Evolutionary conservation across 2,113 vertebrate species (phyloP), one percentile per base, ranked within the genome.

Genomic region (Pan paniscus): DNA sequence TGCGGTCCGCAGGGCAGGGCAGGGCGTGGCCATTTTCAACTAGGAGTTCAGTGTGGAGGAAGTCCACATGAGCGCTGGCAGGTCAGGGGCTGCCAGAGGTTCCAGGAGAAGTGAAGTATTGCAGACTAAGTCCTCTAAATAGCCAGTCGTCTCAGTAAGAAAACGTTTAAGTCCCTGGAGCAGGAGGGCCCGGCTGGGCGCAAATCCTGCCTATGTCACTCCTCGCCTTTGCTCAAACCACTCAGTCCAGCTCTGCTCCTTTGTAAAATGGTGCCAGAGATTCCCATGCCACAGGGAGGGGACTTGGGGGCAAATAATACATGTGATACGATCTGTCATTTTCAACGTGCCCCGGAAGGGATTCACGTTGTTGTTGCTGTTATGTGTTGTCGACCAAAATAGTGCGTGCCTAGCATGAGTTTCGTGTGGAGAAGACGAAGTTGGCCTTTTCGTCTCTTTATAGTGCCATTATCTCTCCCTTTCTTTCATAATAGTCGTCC

Each of bases 111-210:
- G 2, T 5, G 32, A 79, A 6, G 5, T 46, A 32, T 2, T 43
- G 11, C 2, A 35, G 16, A 40, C 38, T 6, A 30, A 43, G 2
- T 38, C 48, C 93, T 68, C 10, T 78, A 59, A 27, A 40, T 20
- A 72, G 20, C 8, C 23, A n/a, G 1, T 32, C 10, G 1, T 73
- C 20, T 80, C 12, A 57, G 16, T 61, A 40, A 75, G n/a, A 27
- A 75, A 40, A 38, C 2, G 35, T 32, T 61, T 83, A 50, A 23
- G 46, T 4, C 5, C 17, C 2, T 18, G 52, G 2, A 89, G 0
- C 2, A 1, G 27, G 25, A 48, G 22, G 4, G 5, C 1, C 0
- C 2, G 61, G 6, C 11, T 70, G 10, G 25, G 0, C 20, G 3
- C 8, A 70, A 20, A 83, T 50, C 20, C 12, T n/a, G 3, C 20